Conservation (phyloP, 1,140 invertebrate species). For the Conus ventricosus region DNA sequence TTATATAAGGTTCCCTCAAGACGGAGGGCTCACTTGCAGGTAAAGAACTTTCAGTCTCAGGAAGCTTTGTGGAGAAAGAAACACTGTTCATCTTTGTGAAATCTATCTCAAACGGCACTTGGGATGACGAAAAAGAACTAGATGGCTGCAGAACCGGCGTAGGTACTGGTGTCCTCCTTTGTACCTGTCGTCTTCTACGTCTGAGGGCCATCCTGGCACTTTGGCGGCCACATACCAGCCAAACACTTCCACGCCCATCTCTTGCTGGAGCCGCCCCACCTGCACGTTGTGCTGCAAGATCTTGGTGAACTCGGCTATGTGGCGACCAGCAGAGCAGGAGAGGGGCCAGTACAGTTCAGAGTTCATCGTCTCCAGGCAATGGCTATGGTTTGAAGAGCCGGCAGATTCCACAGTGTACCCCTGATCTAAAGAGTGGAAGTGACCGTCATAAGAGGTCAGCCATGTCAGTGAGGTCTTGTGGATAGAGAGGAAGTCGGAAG, state of each 20-base stretch:
- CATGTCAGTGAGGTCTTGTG: not conserved
- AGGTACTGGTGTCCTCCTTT: not conserved
- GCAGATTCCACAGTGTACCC: not conserved
- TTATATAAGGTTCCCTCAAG: not conserved
- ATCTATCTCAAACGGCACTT: not conserved
- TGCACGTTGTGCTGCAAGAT: conserved; percentile 45
- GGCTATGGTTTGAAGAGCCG: not conserved
- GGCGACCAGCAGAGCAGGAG: conserved; percentile 22
- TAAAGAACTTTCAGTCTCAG: not conserved
- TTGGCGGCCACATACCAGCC: conserved; percentile 41
- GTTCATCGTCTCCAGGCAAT: not conserved
- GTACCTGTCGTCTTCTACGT: not conserved
- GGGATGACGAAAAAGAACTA: not conserved
- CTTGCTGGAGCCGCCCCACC: conserved; percentile 27
- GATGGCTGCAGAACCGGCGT: not conserved
- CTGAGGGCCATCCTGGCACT: conserved; percentile 1
- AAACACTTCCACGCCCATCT: conserved; percentile 35
- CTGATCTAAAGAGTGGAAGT: not conserved
- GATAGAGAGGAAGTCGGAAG: not conserved
- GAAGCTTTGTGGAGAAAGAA: not conserved
- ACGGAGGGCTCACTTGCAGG: not conserved
- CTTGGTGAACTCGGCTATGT: conserved; percentile 35
- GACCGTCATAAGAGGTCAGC: not conserved
- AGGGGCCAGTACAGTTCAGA: conserved; percentile 40
- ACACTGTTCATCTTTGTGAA: not conserved